Base-by-base conservation (phyloP, 2,797 vertebrate species). In the Decapterus maruadsi region DNA sequence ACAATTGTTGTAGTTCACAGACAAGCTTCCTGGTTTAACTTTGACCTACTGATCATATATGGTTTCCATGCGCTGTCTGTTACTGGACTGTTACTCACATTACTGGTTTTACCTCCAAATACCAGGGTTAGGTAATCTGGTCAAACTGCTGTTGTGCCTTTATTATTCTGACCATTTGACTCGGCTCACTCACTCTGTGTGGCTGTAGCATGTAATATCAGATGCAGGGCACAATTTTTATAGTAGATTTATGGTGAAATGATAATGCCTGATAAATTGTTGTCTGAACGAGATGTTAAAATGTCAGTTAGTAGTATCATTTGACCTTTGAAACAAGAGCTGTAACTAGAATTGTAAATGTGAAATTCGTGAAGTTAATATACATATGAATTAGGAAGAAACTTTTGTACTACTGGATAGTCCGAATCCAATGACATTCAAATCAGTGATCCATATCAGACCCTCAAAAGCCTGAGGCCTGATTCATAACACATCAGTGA, bases 81-180 rank as follows among this genome's bases (percentile, higher is more conserved):
- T 22, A 34, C 31, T 34, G 9, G 10, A 46, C 57, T 54, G n/a
- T 38, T 60, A 34, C 34, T 53, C 19, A 58, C 50, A 9, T 16
- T 38, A 46, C 26, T 75, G 13, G 19, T 62, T 81, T 68, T 60
- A 46, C 34, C 11, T 46, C 13, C 9, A 29, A 55, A 50, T 34
- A 62, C 31, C 66, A 50, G 34, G 17, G 29, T 53, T 68, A 19
- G 56, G 53, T 64, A n/a, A 72, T 65, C 4, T 68, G 51, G 9
- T 13, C 4, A 31, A 38, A 26, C 14, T 29, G 7, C 14, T 3
- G 0, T 14, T 5, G 51, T 29, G 11, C 48, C 53, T 64, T 22
- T 40, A 58, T 51, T 19, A 6, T 14, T 78, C 16, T 66, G 36
- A 64, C 36, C 0, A 4, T 48, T 19, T 46, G 45, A 46, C 16